Conservation (phyloP, 2,888 invertebrate genomes). For the Sinohyriopsis cumingii region DNA sequence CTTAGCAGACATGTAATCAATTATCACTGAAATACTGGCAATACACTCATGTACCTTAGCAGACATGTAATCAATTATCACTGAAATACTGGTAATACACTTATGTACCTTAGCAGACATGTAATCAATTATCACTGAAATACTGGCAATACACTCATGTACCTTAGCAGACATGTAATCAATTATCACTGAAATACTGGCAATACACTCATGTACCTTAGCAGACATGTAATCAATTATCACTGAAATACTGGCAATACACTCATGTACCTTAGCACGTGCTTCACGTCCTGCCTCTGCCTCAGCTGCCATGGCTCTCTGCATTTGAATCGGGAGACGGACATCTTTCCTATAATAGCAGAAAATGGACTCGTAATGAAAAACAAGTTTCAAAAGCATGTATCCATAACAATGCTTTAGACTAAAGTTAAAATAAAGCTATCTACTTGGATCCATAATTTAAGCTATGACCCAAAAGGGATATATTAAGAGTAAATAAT, state of each 20-base stretch:
- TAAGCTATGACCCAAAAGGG: too few species aligned
- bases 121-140: too few species aligned
- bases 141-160: neutral
- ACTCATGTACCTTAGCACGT: constrained; percentile 59
- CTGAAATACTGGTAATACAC: too few species aligned
- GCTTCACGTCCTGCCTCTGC: constrained; percentile 69
- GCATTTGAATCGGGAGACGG: constrained; percentile 63
- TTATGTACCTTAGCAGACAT: constrained; percentile 61
- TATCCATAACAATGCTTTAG: too few species aligned
- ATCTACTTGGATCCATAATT: too few species aligned
- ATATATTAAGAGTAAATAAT: too few species aligned
- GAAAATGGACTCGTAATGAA: constrained; percentile 3
- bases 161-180: constrained; percentile 64
- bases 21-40: too few species aligned
- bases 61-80: neutral
- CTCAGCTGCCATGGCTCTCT: constrained; percentile 70
- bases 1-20: constrained; percentile 59
- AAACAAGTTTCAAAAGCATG: neutral
- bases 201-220: constrained; percentile 44
- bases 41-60: constrained; percentile 54
- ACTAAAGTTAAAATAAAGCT: too few species aligned
- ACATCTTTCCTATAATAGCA: constrained; percentile 62
- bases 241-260: too few species aligned
- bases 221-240: constrained; percentile 38
- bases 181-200: too few species aligned